A percentile compares a stretch with the other conserved stretches of the same genome.
These are phyloP conservation scores for Eledone cirrhosa DNA, from an alignment of 2,888 invertebrate genomes.

Conservation along the genomic window DNA sequence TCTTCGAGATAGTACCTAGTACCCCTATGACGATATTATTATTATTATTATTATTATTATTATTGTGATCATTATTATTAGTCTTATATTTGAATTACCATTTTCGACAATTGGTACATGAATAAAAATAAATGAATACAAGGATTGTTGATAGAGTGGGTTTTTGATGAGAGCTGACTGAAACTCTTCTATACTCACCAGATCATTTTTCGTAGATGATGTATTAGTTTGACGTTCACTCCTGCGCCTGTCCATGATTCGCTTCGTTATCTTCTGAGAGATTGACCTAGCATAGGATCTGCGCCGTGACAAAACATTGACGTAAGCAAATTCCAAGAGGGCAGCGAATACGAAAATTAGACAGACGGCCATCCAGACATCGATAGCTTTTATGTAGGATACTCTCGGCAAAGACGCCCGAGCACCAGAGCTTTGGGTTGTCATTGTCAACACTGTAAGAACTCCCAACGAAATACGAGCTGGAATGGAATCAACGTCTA, in stretches of 20 bases:
- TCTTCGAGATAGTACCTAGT: too few species aligned
- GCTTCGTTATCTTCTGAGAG: slow-evolving; percentile 32
- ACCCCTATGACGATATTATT: too few species aligned
- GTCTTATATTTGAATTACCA: too few species aligned
- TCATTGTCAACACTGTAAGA: slow-evolving; percentile 57
- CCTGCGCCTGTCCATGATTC: slow-evolving; percentile 35
- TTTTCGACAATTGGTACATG: too few species aligned
- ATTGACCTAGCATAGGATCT: slow-evolving; percentile 2
- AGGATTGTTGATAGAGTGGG: too few species aligned
- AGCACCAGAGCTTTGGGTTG: slow-evolving; percentile 55
- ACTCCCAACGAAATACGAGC: slow-evolving; percentile 51
- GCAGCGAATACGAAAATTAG: slow-evolving; percentile 51
- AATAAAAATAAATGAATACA: too few species aligned
- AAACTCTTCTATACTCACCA: neutral
- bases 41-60: too few species aligned
- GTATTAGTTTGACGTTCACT: slow-evolving; percentile 1
- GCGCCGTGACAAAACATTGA: slow-evolving; percentile 47
- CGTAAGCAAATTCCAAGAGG: slow-evolving; percentile 52
- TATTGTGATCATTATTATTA: too few species aligned
- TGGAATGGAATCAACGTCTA: slow-evolving; percentile 55
- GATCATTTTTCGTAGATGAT: neutral
- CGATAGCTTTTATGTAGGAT: slow-evolving; percentile 54
- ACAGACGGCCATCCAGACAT: slow-evolving; percentile 53
- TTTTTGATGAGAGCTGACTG: too few species aligned
- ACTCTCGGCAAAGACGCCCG: slow-evolving; percentile 52